A percentile compares a stretch with the other conserved stretches of the same genome.
Evolutionary conservation across 2,113 vertebrate species (phyloP).

Genomic region (Thymallus thymallus): DNA sequence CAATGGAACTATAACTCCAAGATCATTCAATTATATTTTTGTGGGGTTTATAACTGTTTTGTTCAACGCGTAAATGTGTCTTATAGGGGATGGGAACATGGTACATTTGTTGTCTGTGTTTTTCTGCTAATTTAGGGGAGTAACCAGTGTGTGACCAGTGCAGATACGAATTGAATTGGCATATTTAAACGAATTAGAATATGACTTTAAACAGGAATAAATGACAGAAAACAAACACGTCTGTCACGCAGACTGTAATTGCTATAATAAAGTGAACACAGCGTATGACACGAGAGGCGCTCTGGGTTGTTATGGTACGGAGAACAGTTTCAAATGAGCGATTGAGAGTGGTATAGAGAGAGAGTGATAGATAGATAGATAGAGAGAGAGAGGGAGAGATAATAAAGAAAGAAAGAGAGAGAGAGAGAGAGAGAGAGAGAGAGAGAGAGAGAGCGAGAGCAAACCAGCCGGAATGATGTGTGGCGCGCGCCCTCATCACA

Average conservation of each 20-base stretch:
- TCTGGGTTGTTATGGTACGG: conserved; percentile 51
- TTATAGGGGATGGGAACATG: neutral
- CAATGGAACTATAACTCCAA: neutral
- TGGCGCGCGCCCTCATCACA: conserved; percentile 81
- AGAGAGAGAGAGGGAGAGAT: conserved; percentile 5
- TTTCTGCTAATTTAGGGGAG: conserved; percentile 1
- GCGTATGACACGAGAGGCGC: conserved; percentile 60
- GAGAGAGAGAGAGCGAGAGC: conserved; percentile 53
- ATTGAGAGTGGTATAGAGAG: conserved; percentile 2
- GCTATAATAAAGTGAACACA: conserved; percentile 81
- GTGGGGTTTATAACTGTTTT: neutral
- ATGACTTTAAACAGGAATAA: conserved; percentile 64
- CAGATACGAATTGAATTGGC: conserved; percentile 40
- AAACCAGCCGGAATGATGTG: conserved; percentile 80
- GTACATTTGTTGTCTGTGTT: neutral
- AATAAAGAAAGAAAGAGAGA: neutral
- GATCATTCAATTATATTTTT: neutral
- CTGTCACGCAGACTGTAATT: conserved; percentile 81
- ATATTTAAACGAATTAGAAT: conserved; percentile 55
- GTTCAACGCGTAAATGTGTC: neutral
- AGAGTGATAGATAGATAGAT: conserved; percentile 3
- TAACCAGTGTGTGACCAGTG: conserved; percentile 5
- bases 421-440: conserved; percentile 25
- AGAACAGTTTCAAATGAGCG: conserved; percentile 53
- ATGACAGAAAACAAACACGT: conserved; percentile 65